A percentile compares a stretch with the other conserved stretches of the same genome.
Conservation (phyloP, 2,797 vertebrate genomes). For the Carduelis carduelis region DNA sequence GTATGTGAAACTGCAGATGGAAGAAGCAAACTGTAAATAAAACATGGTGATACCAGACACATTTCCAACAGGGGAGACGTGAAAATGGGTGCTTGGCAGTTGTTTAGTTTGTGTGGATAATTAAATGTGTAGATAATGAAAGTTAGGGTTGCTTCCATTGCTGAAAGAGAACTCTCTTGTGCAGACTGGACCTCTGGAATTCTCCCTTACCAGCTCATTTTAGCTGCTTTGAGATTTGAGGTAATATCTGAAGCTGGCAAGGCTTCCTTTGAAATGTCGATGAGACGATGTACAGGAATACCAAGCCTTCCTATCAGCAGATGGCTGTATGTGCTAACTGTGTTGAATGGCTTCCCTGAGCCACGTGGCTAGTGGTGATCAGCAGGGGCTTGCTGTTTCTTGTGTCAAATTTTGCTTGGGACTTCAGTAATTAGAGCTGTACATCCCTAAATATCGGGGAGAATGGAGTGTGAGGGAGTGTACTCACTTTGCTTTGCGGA, state of each 20-base stretch:
- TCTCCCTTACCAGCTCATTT: neutral
- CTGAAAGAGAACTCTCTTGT: neutral
- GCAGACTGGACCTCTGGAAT: neutral
- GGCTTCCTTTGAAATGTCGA: neutral
- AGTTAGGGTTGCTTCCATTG: neutral
- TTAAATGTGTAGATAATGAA: neutral
- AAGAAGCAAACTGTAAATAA: neutral
- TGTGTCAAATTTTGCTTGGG: neutral
- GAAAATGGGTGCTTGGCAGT: neutral
- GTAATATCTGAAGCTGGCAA: neutral
- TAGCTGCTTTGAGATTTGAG: neutral
- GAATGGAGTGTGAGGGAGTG: neutral
- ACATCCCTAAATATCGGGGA: neutral
- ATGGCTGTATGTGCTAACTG: slow-evolving; percentile 21
- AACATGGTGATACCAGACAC: neutral
- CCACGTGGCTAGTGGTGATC: neutral
- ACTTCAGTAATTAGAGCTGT: neutral
- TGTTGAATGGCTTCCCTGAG: neutral
- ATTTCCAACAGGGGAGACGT: neutral
- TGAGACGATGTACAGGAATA: neutral
- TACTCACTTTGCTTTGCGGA: neutral
- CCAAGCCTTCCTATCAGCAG: slow-evolving; percentile 17
- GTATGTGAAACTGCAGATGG: neutral
- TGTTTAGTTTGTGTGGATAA: neutral
- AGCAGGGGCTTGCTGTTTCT: neutral